These are phyloP conservation scores for Amblyopsis hoosieri DNA, from an alignment of 2,797 vertebrate genomes.

Conservation along the genomic window DNA sequence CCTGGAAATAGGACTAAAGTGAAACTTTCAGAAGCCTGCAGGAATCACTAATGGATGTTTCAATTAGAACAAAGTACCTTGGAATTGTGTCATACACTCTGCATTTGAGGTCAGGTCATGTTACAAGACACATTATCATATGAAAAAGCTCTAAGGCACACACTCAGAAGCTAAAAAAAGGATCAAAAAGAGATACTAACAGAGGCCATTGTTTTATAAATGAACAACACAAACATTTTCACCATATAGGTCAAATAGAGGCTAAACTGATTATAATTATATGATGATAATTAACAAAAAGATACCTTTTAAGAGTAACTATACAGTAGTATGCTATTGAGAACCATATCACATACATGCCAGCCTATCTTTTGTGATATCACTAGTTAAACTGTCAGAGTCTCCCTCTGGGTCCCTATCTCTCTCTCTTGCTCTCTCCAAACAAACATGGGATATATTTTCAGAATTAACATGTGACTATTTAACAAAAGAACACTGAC, in stretches of 20 bases:
- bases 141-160: neutral
- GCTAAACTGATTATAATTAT: too few species aligned
- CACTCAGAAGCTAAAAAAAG: neutral
- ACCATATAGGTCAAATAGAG: too few species aligned
- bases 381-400: conserved; percentile 63
- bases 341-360: neutral
- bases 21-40: conserved; percentile 52
- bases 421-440: conserved; percentile 13
- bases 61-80: conserved; percentile 30
- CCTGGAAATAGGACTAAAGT: conserved; percentile 51
- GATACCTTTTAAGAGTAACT: too few species aligned
- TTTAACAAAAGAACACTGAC: conserved; percentile 44
- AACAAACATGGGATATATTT: conserved; percentile 49
- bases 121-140: neutral
- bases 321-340: too few species aligned
- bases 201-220: too few species aligned
- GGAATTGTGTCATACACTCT: conserved; percentile 22
- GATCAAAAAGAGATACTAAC: too few species aligned
- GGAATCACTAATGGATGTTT: conserved; percentile 64
- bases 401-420: neutral
- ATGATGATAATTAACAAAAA: too few species aligned
- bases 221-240: too few species aligned
- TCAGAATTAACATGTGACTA: conserved; percentile 50
- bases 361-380: conserved; percentile 57
- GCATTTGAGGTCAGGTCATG: conserved; percentile 10